Evolutionary conservation across 1,140 invertebrate genomes (phyloP).

Genomic region (Hestina assimilis): DNA sequence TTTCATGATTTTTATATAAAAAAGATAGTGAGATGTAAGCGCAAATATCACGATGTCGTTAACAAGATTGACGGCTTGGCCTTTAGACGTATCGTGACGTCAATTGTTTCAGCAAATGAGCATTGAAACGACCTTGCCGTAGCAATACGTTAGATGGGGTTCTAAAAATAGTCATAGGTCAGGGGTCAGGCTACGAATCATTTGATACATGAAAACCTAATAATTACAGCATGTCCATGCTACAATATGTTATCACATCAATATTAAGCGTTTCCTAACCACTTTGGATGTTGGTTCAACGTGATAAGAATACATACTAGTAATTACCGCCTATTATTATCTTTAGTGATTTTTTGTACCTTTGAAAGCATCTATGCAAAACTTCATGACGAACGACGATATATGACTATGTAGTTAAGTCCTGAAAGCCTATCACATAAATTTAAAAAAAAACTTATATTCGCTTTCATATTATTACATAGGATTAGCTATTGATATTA

Average conservation of each 20-base stretch:
- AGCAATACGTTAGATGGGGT: conserved; percentile 50
- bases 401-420: no score
- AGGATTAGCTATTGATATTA: no score
- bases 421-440: no score
- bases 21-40: neutral
- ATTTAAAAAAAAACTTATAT: no score
- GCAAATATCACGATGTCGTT: conserved; percentile 19
- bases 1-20: neutral
- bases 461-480: no score
- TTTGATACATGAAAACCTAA: conserved; percentile 9
- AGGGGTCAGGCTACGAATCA: conserved; percentile 44
- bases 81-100: conserved; percentile 63
- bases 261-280: no score
- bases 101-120: conserved; percentile 73
- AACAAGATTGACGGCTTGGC: conserved; percentile 57
- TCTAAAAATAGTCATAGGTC: conserved; percentile 71
- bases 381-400: no score
- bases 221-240: neutral
- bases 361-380: no score
- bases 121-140: conserved; percentile 52
- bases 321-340: no score
- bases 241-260: neutral
- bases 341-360: no score
- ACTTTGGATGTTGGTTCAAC: no score
- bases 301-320: no score